Base-by-base conservation (phyloP, 2,113 vertebrate species). In the Piliocolobus tephrosceles region DNA sequence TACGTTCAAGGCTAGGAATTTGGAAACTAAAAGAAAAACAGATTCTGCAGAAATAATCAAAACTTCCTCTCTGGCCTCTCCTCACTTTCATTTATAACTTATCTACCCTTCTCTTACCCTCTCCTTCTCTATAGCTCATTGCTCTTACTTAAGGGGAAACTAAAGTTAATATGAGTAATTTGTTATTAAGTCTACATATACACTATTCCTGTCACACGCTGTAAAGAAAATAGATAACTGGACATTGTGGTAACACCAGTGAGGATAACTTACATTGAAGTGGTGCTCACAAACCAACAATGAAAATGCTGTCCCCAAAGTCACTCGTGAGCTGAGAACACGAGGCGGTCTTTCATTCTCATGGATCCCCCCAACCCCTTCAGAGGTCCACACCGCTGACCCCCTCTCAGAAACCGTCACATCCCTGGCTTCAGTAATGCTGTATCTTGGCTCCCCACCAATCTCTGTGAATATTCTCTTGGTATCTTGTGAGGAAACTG, bases 91-190 rank as follows among this genome's bases (percentile, higher is more conserved):
- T 47, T 55, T 88, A 52, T 25, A 47, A 14, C 17, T 47, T 32
- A 7, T 17, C 64, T 45, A 25, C 3, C 32, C 57, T 38, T 75
- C n/a, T 76, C 38, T 70, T 38, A n/a, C 7, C 68, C 30, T 57
- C 43, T 82, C 14, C 20, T 70, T 16, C 2, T 88, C 52, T n/a
- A 45, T 25, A 90, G 45, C 9, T 87, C 78, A 89, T 25, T 38
- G 61, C 61, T 45, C 85, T 97, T 73, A 94, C 82, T 95, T 76
- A 72, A 78, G 72, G 14, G 25, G 50, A 58, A 30, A 5, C 14
- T 11, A 38, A 83, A 82, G 81, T 57, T 45, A 76, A 66, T 20
- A 22, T 20, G 38, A 38, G 50, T 70, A 40, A 90, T 76, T 43
- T 55, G 25, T 38, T 57, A 64, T 43, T 66, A 87, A 83, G n/a